Conservation (phyloP, 2,797 vertebrate genomes). For the Myoxocephalus aenaeus region DNA sequence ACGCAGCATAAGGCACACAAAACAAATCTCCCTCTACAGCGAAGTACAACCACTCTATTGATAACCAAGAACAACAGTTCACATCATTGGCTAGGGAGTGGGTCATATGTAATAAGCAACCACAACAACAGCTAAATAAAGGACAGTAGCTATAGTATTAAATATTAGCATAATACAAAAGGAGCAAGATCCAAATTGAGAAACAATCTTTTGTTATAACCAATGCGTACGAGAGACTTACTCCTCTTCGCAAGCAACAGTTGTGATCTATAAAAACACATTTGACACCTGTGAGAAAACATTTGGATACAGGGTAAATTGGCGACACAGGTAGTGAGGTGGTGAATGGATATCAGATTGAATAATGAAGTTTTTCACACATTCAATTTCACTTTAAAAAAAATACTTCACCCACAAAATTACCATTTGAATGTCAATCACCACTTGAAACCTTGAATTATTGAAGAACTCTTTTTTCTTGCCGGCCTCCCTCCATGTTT, state of each 20-base stretch:
- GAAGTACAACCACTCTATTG: conserved; percentile 9
- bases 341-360: neutral
- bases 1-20: neutral
- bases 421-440: neutral
- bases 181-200: neutral
- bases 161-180: neutral
- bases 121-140: conserved; percentile 23
- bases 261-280: neutral
- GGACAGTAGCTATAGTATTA: conserved; percentile 3
- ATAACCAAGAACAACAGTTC: conserved; percentile 18
- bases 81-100: neutral
- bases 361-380: neutral
- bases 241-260: neutral
- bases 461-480: neutral
- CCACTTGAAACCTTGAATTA: neutral
- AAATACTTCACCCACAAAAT: neutral
- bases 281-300: neutral
- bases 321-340: neutral
- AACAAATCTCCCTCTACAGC: conserved; percentile 1
- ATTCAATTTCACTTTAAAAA: neutral
- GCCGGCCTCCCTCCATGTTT: too few species aligned
- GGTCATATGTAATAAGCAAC: conserved; percentile 17
- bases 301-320: neutral
- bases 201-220: neutral
- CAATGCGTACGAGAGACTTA: neutral